phyloP scores from a whole-genome alignment of 1,140 invertebrate species.

The Drosophila watanabei region DNA sequence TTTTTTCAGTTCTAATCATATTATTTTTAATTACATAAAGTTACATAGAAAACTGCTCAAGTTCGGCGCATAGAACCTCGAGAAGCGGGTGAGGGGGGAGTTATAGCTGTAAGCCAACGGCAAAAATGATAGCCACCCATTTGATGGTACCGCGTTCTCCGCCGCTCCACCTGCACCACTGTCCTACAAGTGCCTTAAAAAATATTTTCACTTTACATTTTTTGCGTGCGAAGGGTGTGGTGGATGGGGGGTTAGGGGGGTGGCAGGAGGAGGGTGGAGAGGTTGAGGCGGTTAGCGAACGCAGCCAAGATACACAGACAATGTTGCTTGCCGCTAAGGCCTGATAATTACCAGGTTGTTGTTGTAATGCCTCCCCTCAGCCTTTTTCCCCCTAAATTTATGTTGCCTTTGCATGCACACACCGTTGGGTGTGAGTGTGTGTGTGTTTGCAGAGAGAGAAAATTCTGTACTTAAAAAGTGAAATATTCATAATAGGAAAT shows the following conservation, averaged over 20 bases:
- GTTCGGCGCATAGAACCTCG: slow-evolving; percentile 50
- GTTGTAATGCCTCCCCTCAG: slow-evolving; percentile 27
- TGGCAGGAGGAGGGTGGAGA: not conserved
- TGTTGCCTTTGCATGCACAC: slow-evolving; percentile 74
- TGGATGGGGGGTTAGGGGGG: slow-evolving; percentile 21
- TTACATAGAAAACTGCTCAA: slow-evolving; percentile 68
- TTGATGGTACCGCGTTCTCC: slow-evolving; percentile 8
- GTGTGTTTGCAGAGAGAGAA: slow-evolving; percentile 5
- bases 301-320: slow-evolving; percentile 71
- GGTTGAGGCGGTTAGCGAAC: slow-evolving; percentile 8
- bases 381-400: slow-evolving; percentile 60
- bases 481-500: not conserved
- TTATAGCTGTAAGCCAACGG: slow-evolving; percentile 30
- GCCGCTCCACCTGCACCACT: not conserved
- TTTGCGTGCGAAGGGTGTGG: slow-evolving; percentile 67
- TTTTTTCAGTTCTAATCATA: slow-evolving; percentile 37
- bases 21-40: slow-evolving; percentile 69
- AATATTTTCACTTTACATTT: slow-evolving; percentile 78
- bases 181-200: slow-evolving; percentile 65
- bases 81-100: not conserved
- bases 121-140: slow-evolving; percentile 38
- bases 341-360: slow-evolving; percentile 79
- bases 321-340: slow-evolving; percentile 78
- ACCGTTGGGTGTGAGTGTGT: slow-evolving; percentile 18
- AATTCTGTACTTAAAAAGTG: not conserved